Percentiles rank a stretch among this genome's conserved stretches.
These are phyloP conservation scores for Drosophila mimetica DNA, from an alignment of 2,888 invertebrate genomes.

Conservation along the genomic window DNA sequence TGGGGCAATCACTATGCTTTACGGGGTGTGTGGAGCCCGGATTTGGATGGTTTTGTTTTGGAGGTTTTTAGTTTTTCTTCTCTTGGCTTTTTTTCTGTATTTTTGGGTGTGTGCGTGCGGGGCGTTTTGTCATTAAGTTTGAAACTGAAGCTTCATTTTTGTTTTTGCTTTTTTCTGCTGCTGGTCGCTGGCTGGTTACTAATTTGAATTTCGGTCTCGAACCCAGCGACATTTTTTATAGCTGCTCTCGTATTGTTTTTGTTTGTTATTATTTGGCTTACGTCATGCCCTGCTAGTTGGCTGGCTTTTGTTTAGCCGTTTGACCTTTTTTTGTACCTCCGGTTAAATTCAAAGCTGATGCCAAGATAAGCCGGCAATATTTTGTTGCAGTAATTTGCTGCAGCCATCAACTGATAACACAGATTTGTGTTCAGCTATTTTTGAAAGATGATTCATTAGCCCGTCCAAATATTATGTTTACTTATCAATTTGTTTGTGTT, in stretches of 20 bases:
- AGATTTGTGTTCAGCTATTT: conserved; percentile 13
- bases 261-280: conserved; percentile 46
- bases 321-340: conserved; percentile 41
- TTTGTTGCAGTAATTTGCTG: conserved; percentile 20
- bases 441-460: conserved; percentile 28
- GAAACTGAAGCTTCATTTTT: conserved; percentile 36
- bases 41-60: conserved; percentile 29
- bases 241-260: conserved; percentile 42
- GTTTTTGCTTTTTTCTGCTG: conserved; percentile 8
- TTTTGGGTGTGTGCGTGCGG: conserved; percentile 47
- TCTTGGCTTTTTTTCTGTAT: too few relatives aligned
- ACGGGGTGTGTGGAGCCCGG: conserved; percentile 8
- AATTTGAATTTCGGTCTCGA: conserved; percentile 49
- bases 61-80: conserved; percentile 22
- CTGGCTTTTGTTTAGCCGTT: conserved; percentile 37
- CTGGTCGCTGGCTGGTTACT: conserved; percentile 33
- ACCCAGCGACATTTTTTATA: conserved; percentile 45
- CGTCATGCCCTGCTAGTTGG: conserved; percentile 52
- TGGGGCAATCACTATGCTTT: conserved; percentile 47
- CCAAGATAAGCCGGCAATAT: conserved; percentile 38
- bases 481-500: conserved; percentile 7
- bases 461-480: conserved; percentile 19
- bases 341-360: conserved; percentile 36
- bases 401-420: conserved; percentile 30
- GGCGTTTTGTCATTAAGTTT: conserved; percentile 54